Percentiles rank a stretch among this genome's conserved stretches.
phyloP scores from a whole-genome alignment of 2,797 vertebrate genomes.

The Rhabdomys pumilio region DNA sequence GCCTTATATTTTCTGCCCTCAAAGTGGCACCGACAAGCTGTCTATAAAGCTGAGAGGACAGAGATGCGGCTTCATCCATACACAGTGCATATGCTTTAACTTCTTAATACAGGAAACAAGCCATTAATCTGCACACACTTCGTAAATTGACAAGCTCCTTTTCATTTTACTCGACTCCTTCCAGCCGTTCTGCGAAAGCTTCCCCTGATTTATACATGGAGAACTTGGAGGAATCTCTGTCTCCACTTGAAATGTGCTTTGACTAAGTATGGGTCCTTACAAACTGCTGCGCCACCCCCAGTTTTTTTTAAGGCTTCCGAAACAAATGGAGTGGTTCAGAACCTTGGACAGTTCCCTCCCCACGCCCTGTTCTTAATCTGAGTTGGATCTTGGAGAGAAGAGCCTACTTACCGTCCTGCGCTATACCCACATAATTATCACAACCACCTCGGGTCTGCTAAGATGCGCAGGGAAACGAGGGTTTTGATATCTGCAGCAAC shows the following conservation, averaged over 20 bases:
- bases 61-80: background rate
- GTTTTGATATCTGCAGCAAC: background rate
- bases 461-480: background rate
- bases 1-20: background rate
- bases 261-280: background rate
- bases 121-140: background rate
- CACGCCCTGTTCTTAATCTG: background rate
- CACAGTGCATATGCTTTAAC: background rate
- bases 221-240: background rate
- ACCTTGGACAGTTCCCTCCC: slow-evolving; percentile 78
- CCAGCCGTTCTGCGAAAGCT: background rate
- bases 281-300: accelerated
- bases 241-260: background rate
- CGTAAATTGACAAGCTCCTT: background rate
- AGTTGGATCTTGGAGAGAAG: background rate
- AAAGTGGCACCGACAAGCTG: background rate
- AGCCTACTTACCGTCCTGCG: background rate
- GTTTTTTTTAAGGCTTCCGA: accelerated
- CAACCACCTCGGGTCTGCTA: background rate
- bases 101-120: background rate
- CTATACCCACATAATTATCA: background rate
- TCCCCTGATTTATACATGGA: background rate
- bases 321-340: slow-evolving; percentile 63
- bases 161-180: slow-evolving; percentile 19
- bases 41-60: background rate